Base-by-base conservation (phyloP, 2,888 invertebrate species). In the Punctoribates punctum region DNA sequence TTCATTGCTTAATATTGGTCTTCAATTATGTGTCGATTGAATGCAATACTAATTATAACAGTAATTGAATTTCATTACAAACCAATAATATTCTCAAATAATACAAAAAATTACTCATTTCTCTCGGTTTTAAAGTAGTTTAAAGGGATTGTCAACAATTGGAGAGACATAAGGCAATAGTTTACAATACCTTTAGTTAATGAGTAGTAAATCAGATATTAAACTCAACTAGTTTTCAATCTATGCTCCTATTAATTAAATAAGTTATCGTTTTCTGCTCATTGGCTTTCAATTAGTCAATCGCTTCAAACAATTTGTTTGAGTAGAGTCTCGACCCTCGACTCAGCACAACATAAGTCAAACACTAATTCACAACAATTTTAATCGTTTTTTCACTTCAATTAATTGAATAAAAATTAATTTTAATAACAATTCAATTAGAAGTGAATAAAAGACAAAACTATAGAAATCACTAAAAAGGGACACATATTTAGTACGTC, bases 401-500 rank as follows among this genome's bases (percentile, higher is more conserved):
- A 48, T 48, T 48, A 54, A 54, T 54, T n/a, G 8, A 5, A 20
- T 20, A n/a, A 20, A 20, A 54, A 54, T 54, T 54, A 20, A 54
- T 54, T 54, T 54, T 54, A 20, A 54, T 54, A 20, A n/a, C 15
- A 54, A 20, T 20, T 54, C 20, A n/a, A 54, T 54, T n/a, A 54
- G 5, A 54, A n/a, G 13, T 5, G 15, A 25, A 5, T 13, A 60
- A 60, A 15, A 27, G 13, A 38, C 38, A 67, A 67, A 67, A 67
- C 38, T 67, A 1, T 67, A n/a, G 1, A 25, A 4, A 1, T 17
- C 15, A 34, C 67, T 34, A 38, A 67, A 65, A 67, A 38, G 67
- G 67, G 67, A 20, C 67, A 67, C 9, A 38, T 38, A 67, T 67
- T 67, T 67, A 67, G 67, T 67, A 67, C 67, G 67, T 67, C 67